Base-by-base conservation (phyloP, 1,140 invertebrate genomes). In the Ostrea denselamellosa region DNA sequence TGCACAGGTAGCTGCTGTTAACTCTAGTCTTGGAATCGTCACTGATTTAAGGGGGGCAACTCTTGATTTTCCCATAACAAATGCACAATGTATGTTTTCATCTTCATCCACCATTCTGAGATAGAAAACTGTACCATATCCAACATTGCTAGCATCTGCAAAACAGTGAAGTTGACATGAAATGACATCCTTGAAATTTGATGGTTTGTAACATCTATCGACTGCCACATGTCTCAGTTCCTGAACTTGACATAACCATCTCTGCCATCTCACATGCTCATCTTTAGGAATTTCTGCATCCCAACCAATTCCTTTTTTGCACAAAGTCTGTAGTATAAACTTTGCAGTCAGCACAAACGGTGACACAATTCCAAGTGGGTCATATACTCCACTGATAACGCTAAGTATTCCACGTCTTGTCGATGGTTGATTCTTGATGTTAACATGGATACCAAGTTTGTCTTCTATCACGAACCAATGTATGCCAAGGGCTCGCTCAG, bases 1-100 rank as follows among this genome's bases (percentile, higher is more conserved):
- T n/a, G n/a, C n/a, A 95, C 68, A 0, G n/a, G 95, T 83, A 0
- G 95, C 94, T 9, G 93, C 95, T 85, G 94, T 91, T 0, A 95
- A 90, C 89, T 95, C 94, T 7, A 95, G 86, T 51, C 94, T 88
- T 0, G 95, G 94, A 28, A 95, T 93, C 0, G 93, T 93, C 25
- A 93, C 71, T 0, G 86, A 68, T 86, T 93, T 93, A 8, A 94
- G 28, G 14, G 95, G 94, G 0, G 93, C 86, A 0, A 94, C 91
- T 85, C 92, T 90, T 12, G 92, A 90, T 22, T 95, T 95, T n/a
- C 89, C 87, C 25, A 90, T 85, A 2, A 92, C 52, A 54, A 92
- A 87, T 44, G 89, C 34, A 86, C 88, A 90, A 65, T 90, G 86
- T 52, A 91, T 81, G 19, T 44, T 9, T 82, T 84, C 82, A 53